These are phyloP conservation scores for Cichladusa arquata DNA, from an alignment of 2,113 vertebrate genomes.

Conservation along the genomic window DNA sequence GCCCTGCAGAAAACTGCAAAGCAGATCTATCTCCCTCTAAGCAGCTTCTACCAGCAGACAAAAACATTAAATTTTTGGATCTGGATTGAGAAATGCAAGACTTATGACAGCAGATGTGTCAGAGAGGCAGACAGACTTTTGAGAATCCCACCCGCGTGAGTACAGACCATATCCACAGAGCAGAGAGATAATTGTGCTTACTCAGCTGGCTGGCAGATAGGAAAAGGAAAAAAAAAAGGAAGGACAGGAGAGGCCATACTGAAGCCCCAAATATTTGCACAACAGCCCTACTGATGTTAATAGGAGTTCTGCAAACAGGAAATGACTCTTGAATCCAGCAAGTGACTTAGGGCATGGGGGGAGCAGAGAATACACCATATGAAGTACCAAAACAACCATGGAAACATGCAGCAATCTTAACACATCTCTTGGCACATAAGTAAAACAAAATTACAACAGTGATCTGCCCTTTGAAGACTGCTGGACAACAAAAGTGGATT, in stretches of 20 bases:
- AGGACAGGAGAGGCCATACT: not conserved
- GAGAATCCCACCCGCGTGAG: fast-evolving
- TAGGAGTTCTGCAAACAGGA: constrained; percentile 14
- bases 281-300: not conserved
- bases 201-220: not conserved
- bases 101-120: not conserved
- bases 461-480: not conserved
- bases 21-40: not conserved
- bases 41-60: not conserved
- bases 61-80: not conserved
- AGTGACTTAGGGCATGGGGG: not conserved
- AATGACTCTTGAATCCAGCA: not conserved
- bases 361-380: not conserved
- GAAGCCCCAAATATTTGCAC: not conserved
- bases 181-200: not conserved
- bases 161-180: not conserved
- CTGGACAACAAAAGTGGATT: not conserved
- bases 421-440: not conserved
- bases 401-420: not conserved
- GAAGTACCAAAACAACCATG: not conserved
- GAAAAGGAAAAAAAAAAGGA: not conserved
- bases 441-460: not conserved
- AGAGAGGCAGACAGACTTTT: not conserved
- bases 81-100: not conserved
- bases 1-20: not conserved